Conservation (phyloP, 2,797 vertebrate species). For the Loriculus beryllinus region DNA sequence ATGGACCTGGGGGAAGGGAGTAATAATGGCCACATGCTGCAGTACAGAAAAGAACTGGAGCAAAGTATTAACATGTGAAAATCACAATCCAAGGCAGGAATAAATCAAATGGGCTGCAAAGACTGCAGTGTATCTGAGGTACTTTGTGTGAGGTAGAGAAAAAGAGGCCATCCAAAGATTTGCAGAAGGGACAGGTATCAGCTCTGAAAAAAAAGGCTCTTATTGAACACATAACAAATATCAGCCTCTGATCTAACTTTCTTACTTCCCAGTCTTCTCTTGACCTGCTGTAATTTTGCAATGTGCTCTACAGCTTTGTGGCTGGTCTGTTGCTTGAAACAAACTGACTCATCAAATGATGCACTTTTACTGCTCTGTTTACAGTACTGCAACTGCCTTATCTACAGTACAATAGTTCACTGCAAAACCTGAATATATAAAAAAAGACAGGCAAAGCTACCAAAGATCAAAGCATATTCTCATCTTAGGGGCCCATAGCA, state of each 20-base stretch:
- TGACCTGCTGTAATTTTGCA: conserved; percentile 13
- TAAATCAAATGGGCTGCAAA: conserved; percentile 40
- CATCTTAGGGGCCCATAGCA: not conserved
- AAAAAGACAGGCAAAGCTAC: not conserved
- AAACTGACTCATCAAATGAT: conserved; percentile 53
- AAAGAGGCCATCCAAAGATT: conserved; percentile 21
- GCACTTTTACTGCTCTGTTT: conserved; percentile 49
- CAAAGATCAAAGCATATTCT: not conserved
- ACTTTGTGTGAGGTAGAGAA: conserved; percentile 10
- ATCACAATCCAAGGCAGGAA: conserved; percentile 42
- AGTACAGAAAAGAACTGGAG: conserved; percentile 34
- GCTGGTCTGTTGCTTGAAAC: conserved; percentile 41
- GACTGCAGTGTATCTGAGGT: not conserved
- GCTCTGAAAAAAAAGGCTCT: not conserved
- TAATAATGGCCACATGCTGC: conserved; percentile 43
- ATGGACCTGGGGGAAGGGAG: conserved; percentile 8
- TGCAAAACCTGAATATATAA: not conserved
- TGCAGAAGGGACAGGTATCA: not conserved
- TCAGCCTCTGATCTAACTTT: not conserved
- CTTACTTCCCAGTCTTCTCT: not conserved
- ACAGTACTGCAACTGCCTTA: conserved; percentile 2
- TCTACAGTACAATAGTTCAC: conserved; percentile 47
- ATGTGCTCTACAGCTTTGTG: not conserved
- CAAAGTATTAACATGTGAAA: conserved; percentile 53
- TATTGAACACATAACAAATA: not conserved